Conservation (phyloP, 2,888 invertebrate species). For the Apantesis nais region DNA sequence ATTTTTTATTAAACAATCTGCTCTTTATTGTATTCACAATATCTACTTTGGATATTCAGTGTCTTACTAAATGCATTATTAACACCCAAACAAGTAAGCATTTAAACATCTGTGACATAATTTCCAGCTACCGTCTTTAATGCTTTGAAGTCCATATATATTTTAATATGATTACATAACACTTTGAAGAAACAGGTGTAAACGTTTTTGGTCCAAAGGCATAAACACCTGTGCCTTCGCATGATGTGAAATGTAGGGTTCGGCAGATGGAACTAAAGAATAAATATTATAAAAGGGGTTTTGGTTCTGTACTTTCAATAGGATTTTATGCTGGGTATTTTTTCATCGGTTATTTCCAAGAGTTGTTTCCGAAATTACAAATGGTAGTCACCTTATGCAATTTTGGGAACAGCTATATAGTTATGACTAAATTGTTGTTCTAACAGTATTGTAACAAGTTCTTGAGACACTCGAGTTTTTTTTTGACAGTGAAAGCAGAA, state of each 20-base stretch:
- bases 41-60: background rate
- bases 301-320: background rate
- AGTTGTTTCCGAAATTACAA: too few species aligned
- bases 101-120: slow-evolving; percentile 20
- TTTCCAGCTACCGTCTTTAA: slow-evolving; percentile 22
- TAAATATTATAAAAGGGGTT: background rate
- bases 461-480: background rate
- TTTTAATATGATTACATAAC: slow-evolving; percentile 34
- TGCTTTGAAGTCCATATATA: slow-evolving; percentile 32
- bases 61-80: slow-evolving; percentile 2
- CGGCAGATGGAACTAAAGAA: background rate
- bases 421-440: background rate
- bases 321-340: background rate
- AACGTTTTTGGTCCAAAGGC: slow-evolving; percentile 27
- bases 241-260: slow-evolving; percentile 25
- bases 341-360: background rate
- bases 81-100: slow-evolving; percentile 7
- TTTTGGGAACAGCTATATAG: too few species aligned
- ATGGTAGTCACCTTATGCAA: too few species aligned
- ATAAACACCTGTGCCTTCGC: slow-evolving; percentile 33
- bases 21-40: background rate
- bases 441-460: background rate
- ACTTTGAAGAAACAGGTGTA: slow-evolving; percentile 33
- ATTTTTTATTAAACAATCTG: background rate
- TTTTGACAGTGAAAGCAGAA: too few species aligned